Evolutionary conservation across 2,113 vertebrate genomes (phyloP).

Genomic region (Grallaria varia): DNA sequence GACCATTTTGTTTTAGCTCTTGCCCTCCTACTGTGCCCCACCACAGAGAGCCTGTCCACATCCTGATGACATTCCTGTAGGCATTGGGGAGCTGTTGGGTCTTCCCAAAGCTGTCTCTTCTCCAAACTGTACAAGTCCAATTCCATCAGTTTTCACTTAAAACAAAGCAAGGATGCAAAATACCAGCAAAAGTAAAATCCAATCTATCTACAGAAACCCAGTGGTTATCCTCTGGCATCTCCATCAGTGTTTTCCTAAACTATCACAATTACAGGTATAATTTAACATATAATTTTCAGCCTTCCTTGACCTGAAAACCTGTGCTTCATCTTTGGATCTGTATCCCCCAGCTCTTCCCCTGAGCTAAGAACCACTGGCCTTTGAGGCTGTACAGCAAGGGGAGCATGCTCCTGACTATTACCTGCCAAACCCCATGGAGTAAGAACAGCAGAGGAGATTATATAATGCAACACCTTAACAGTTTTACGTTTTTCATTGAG

Average conservation of each 20-base stretch:
- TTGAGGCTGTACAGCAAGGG: neutral
- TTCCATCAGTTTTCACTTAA: neutral
- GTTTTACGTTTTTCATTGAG: neutral
- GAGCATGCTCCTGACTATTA: neutral
- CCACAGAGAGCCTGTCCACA: neutral
- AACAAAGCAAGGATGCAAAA: neutral
- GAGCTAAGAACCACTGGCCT: neutral
- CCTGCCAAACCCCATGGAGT: fast-evolving
- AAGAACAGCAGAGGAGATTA: neutral
- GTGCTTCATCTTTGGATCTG: neutral
- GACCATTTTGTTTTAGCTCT: neutral
- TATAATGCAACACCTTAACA: neutral
- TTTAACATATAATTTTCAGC: neutral
- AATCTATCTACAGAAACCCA: neutral
- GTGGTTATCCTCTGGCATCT: neutral
- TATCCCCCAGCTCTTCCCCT: neutral
- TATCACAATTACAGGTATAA: neutral
- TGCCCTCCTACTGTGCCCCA: neutral
- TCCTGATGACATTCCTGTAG: neutral
- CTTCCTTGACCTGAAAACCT: neutral
- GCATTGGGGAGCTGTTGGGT: neutral
- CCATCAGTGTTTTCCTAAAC: neutral
- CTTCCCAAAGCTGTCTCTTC: neutral
- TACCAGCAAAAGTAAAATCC: neutral
- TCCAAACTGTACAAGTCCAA: neutral